Conservation (phyloP, 2,797 vertebrate genomes). For the Salarias fasciatus region DNA sequence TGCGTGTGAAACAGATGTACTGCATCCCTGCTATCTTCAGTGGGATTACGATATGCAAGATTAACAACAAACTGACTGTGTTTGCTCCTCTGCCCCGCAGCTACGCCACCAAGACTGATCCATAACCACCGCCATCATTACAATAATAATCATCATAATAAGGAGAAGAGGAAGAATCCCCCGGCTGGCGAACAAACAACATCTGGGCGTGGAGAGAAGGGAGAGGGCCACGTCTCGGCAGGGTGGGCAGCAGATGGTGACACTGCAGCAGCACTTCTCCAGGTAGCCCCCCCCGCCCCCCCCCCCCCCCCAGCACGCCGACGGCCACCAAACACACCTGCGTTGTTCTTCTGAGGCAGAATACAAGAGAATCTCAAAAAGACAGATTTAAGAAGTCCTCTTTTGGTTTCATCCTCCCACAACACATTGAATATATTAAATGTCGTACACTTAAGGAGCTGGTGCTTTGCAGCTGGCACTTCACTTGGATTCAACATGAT, state of each 20-base stretch:
- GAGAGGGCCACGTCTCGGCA: constrained; percentile 48
- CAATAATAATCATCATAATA: no score
- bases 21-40: constrained; percentile 35
- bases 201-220: constrained; percentile 56
- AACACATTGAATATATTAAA: no score
- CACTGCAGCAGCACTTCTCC: constrained; percentile 80
- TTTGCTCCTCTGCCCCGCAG: constrained; percentile 65
- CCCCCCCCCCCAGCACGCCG: constrained; percentile 7
- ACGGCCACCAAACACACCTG: background rate
- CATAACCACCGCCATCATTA: constrained; percentile 31
- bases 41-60: constrained; percentile 54
- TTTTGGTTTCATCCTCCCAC: no score
- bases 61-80: constrained; percentile 51
- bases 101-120: constrained; percentile 52
- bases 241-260: constrained; percentile 74
- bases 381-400: no score
- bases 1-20: constrained; percentile 37
- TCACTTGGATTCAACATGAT: no score
- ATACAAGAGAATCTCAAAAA: background rate
- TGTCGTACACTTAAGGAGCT: no score
- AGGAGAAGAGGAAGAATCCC: no score
- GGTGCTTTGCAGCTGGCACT: no score
- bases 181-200: constrained; percentile 63
- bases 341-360: background rate
- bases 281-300: constrained; percentile 55